A percentile compares a stretch with the other conserved stretches of the same genome.
Evolutionary conservation across 2,113 vertebrate species (phyloP).

Genomic region (Sitta europaea): DNA sequence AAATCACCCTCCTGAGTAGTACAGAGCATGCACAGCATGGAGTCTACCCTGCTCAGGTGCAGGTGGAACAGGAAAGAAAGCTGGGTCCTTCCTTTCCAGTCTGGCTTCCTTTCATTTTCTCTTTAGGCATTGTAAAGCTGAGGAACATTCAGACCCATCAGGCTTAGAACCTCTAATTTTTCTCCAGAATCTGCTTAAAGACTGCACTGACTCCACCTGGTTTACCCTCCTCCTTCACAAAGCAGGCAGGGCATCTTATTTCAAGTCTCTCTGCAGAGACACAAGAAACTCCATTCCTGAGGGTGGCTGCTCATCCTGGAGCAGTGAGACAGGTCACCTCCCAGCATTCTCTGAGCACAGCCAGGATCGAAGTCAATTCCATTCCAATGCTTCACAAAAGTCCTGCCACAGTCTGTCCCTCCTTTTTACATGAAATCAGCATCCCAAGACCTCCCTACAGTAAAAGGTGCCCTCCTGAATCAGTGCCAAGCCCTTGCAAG

Average conservation of each 20-base stretch:
- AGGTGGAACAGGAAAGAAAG: background rate
- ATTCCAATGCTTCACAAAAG: background rate
- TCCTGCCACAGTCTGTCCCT: background rate
- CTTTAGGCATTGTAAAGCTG: background rate
- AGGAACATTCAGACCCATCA: background rate
- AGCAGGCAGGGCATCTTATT: background rate
- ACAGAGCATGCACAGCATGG: fast-evolving
- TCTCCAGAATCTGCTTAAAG: background rate
- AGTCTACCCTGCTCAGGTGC: fast-evolving
- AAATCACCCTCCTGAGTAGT: background rate
- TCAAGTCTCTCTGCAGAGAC: background rate
- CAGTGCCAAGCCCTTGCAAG: background rate
- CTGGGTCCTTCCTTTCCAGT: background rate
- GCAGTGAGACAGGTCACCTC: background rate
- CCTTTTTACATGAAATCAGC: background rate
- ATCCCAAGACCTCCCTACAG: background rate
- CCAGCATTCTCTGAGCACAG: background rate
- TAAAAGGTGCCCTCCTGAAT: background rate
- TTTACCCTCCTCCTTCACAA: background rate
- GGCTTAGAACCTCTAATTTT: background rate
- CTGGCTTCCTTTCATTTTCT: background rate
- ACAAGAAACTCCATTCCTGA: background rate
- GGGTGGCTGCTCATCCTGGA: background rate
- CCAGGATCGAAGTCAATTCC: background rate
- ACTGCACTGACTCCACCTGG: background rate